Base-by-base conservation (phyloP, 2,888 invertebrate species). In the Gymnoscelis rufifasciata region DNA sequence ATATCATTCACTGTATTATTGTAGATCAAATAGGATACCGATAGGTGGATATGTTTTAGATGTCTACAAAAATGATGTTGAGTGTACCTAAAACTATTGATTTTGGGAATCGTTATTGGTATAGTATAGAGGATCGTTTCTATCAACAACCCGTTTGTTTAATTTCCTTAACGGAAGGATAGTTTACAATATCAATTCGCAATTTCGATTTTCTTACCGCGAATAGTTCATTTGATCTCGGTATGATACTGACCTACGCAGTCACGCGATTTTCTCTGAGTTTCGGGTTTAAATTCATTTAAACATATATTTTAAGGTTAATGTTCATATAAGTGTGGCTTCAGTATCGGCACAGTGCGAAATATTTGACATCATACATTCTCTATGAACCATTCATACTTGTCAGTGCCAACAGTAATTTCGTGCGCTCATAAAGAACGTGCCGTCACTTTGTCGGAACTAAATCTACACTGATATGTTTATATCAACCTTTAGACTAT, bases 91-190 rank as follows among this genome's bases (percentile, higher is more conserved):
- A 10, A 43, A 43, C 52, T 52, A 15, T 43, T 46, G 43, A 49
- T 45, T 51, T 56, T 51, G 54, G 54, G 57, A 65, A 66, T 57
- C 44, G 55, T 65, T 64, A 67, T 65, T 64, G 65, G 56, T 35
- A 42, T 28, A 42, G 10, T 35, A 47, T 39, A 29, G 41, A 19
- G 13, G 7, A 6, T 8, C 14, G 23, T 27, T 14, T 33, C 11
- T 33, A 27, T 39, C 31, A 28, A 7, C 23, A 38, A 7, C 26
- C 26, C 43, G 39, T 19, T 29, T 35, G 39, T 29, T 46, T 36
- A 12, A 42, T 36, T 26, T 42, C n/a, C 11, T 0, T 29, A 11
- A n/a, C 35, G 39, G 27, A 31, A 15, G 23, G 11, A 45, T 35
- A 35, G 38, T 43, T 51, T 47, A 43, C 14, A 2, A 12, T 1